Base-by-base conservation (phyloP, 2,888 invertebrate species). In the Alcis repandata region DNA sequence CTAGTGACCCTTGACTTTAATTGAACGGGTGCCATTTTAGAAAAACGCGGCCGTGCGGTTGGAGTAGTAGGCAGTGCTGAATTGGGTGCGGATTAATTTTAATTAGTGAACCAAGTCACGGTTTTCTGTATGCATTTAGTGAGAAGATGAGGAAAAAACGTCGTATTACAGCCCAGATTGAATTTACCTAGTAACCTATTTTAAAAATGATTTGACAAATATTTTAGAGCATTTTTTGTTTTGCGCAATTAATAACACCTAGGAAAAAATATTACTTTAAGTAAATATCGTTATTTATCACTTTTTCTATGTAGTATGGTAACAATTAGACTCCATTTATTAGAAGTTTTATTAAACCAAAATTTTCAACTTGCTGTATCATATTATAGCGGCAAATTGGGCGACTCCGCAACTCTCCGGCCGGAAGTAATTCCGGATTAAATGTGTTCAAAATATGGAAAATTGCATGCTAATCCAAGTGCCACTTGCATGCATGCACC, bases 381-480 rank as follows among this genome's bases (percentile, higher is more conserved):
- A 56, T 43, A n/a, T 15, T 43, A n/a, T 15, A 7, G 20, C 38
- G 36, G 52, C 32, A 52, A 63, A 62, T 62, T 59, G 53, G 63
- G 58, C 46, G 45, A 32, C 45, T 52, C 61, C 19, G 58, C 59
- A 67, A 59, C 59, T 45, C 54, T 38, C 49, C 54, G 40, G 19
- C 43, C 61, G 66, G 54, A 68, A 71, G 68, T 71, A 70, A 75
- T 74, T 71, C 66, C 69, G 72, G 70, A 79, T 79, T 78, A 80
- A 83, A 84, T 83, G 79, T 84, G 84, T 82, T 84, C 84, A 80
- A 85, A 81, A 82, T 83, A 85, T 84, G 85, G 87, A 88, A 88
- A 89, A 89, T 89, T 85, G 87, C 84, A 88, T 88, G 80, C 82
- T 88, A 87, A 89, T 88, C 79, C 80, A 77, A 77, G 79, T 89